Evolutionary conservation across 2,113 vertebrate species (phyloP).

Genomic region (Pelvicachromis taeniatus): DNA sequence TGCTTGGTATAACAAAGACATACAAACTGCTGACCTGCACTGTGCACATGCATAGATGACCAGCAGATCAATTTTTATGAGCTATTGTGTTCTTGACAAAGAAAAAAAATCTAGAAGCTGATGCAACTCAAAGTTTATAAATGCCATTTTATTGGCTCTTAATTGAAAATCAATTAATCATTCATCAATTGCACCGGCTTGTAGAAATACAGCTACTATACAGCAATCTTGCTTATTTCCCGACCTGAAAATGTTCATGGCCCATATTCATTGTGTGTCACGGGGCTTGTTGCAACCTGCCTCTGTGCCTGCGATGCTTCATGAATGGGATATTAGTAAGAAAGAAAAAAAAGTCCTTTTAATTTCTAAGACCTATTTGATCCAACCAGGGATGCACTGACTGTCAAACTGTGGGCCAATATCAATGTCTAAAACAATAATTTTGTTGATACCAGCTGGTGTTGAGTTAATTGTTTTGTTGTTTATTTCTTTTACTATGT

Average conservation of each 20-base stretch:
- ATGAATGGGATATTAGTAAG: background rate
- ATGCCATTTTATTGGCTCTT: background rate
- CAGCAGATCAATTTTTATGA: constrained; percentile 55
- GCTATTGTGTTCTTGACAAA: constrained; percentile 34
- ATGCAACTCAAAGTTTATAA: background rate
- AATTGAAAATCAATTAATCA: constrained; percentile 31
- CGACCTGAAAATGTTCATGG: no score
- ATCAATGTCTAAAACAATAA: background rate
- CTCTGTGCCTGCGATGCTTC: background rate
- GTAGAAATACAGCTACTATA: background rate
- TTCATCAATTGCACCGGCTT: background rate
- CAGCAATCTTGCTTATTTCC: background rate
- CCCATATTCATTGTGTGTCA: background rate
- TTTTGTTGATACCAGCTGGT: background rate
- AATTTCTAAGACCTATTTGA: background rate
- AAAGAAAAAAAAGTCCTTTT: background rate
- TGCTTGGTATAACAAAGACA: background rate
- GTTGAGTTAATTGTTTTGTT: background rate
- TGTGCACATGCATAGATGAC: background rate
- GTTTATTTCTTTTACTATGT: background rate
- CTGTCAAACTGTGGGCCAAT: background rate
- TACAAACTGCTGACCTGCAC: constrained; percentile 13
- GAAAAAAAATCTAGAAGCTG: constrained; percentile 27
- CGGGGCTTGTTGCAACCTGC: background rate
- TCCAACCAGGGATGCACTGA: background rate